These are phyloP conservation scores for Neopelma chrysocephalum DNA, from an alignment of 2,797 vertebrate species.

Conservation along the genomic window DNA sequence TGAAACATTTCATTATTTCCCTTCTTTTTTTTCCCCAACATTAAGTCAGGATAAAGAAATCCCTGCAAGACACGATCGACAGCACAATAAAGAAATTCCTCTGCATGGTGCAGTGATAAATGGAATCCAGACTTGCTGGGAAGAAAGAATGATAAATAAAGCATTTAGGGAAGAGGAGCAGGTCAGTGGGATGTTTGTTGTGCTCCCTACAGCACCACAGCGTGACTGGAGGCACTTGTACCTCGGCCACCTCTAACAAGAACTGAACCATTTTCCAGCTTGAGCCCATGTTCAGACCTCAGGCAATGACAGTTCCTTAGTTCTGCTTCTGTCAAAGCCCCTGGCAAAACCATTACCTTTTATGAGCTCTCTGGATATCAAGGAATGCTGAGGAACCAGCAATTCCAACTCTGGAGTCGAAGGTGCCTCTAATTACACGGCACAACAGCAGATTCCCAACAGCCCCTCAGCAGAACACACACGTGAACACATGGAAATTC, in stretches of 20 bases:
- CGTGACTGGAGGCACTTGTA: neutral
- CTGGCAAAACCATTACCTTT: neutral
- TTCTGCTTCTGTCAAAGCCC: neutral
- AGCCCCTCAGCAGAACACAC: neutral
- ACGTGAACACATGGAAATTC: fast-evolving
- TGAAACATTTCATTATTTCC: neutral
- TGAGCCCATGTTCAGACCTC: neutral
- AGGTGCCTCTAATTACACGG: neutral
- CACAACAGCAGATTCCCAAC: too few species aligned
- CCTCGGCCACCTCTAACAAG: neutral
- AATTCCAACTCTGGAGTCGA: neutral
- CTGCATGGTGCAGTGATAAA: neutral
- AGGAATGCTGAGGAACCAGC: neutral
- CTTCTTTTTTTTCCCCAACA: neutral
- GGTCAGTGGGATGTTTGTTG: neutral
- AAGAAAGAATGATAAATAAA: neutral
- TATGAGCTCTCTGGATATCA: neutral
- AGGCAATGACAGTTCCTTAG: neutral
- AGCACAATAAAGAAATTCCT: neutral
- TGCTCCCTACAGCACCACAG: neutral
- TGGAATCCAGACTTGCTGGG: neutral
- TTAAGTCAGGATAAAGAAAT: neutral
- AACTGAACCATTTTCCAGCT: neutral
- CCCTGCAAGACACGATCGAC: neutral
- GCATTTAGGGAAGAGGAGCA: neutral